Percentiles rank a stretch among this genome's conserved stretches.
Evolutionary conservation across 2,113 vertebrate genomes (phyloP).

Genomic region (Poeciliopsis occidentalis): DNA sequence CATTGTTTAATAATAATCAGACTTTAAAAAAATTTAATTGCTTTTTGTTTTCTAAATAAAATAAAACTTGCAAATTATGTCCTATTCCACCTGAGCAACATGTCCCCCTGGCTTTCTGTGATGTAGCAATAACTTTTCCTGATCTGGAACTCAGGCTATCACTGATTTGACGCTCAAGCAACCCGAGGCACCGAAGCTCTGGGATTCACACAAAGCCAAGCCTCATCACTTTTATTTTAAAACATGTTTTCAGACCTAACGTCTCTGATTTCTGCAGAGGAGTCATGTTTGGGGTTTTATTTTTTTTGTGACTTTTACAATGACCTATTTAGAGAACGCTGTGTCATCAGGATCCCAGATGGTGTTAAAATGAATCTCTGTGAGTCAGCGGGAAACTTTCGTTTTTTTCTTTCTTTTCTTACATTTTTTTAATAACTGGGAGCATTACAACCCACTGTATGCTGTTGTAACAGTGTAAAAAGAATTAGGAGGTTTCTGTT

Average conservation of each 20-base stretch:
- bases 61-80: not conserved
- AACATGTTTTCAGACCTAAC: constrained; percentile 46
- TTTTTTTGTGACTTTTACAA: constrained; percentile 48
- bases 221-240: constrained; percentile 63
- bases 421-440: too few relatives aligned
- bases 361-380: not conserved
- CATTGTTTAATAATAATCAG: too few relatives aligned
- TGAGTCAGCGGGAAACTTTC: not conserved
- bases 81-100: not conserved
- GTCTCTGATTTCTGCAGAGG: constrained; percentile 49
- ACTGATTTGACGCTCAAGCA: constrained; percentile 11
- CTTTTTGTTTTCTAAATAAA: too few relatives aligned
- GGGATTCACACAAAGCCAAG: constrained; percentile 32
- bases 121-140: not conserved
- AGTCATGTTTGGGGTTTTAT: constrained; percentile 3
- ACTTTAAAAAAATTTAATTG: too few relatives aligned
- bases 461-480: too few relatives aligned
- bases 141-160: not conserved
- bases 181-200: constrained; percentile 12
- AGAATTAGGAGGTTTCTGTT: too few relatives aligned
- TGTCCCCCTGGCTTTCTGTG: not conserved
- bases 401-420: too few relatives aligned
- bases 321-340: constrained; percentile 60
- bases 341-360: constrained; percentile 52
- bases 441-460: too few relatives aligned